These are phyloP conservation scores for Phalloptychus januarius DNA, from an alignment of 2,797 vertebrate species.

Conservation along the genomic window DNA sequence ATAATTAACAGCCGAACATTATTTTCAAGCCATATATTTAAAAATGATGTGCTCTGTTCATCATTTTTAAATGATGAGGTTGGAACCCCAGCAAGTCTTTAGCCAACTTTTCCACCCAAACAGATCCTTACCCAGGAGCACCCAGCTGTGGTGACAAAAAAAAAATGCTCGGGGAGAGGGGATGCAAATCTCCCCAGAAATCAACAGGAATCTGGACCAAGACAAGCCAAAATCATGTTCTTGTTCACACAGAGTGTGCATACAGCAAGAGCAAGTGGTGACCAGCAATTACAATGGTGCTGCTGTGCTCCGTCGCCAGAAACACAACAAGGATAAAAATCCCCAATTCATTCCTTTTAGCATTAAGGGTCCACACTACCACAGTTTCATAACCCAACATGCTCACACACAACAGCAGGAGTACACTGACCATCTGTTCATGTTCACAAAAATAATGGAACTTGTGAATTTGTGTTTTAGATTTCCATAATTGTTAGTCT, in stretches of 20 bases:
- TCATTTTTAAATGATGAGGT: slow-evolving; percentile 27
- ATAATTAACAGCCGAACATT: not conserved
- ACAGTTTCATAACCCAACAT: slow-evolving; percentile 12
- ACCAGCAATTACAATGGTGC: slow-evolving; percentile 43
- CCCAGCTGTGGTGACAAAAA: slow-evolving; percentile 48
- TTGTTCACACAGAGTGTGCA: slow-evolving; percentile 19
- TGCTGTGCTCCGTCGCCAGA: slow-evolving; percentile 35
- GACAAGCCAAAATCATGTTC: slow-evolving; percentile 29
- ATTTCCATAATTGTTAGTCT: slow-evolving; percentile 45
- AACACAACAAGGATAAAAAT: slow-evolving; percentile 41
- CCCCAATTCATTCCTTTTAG: slow-evolving; percentile 37
- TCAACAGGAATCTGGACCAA: slow-evolving; percentile 34
- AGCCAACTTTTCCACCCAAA: slow-evolving; percentile 31
- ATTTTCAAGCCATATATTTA: not conserved
- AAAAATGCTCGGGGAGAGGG: not conserved
- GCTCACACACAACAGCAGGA: slow-evolving; percentile 21
- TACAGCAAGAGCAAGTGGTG: slow-evolving; percentile 37
- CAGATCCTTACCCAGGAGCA: slow-evolving; percentile 38
- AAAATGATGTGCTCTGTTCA: slow-evolving; percentile 20
- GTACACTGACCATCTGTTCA: slow-evolving; percentile 8
- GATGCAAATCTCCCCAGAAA: slow-evolving; percentile 27
- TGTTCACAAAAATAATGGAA: slow-evolving; percentile 47
- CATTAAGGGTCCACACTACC: slow-evolving; percentile 7
- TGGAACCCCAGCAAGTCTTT: slow-evolving; percentile 5
- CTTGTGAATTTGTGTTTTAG: slow-evolving; percentile 53